Base-by-base conservation (phyloP, 2,113 vertebrate species). In the Psittacula cyanocephala region DNA sequence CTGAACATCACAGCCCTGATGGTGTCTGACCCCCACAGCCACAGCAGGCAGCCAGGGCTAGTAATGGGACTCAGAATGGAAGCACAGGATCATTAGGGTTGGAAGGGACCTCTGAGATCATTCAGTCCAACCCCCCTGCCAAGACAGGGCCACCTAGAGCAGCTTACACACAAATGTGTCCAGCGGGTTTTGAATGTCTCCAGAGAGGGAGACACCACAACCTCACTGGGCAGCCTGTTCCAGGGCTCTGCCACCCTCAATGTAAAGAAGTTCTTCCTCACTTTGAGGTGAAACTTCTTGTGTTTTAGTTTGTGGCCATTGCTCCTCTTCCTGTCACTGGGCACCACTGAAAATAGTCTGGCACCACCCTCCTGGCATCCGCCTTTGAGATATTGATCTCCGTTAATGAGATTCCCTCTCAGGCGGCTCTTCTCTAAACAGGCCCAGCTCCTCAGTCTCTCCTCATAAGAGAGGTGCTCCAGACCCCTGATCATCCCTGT, bases 321-420 rank as follows among this genome's bases (percentile, higher is more conserved):
- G 55, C 33, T 59, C 33, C 55, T 59, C 33, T 3, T 17, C 7
- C 31, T 18, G 71, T 6, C 20, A 0, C 57, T 3, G 64, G 1
- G 10, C 57, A 11, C 43, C 37, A 4, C 5, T 1, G 59, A 17
- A 49, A 20, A 0, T 15, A 23, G 57, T 15, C 57, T 59, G 57
- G 13, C 22, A n/a, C 9, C 22, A 15, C n/a, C 20, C 55, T 57
- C 55, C 13, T 23, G 57, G 33, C 33, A 10, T 22, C 9, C 1
- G 2, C 20, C 33, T 59, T 35, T n/a, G 57, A n/a, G 57, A n/a
- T 14, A 15, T 15, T 35, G 33, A 35, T n/a, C 13, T 59, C 20
- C 33, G 9, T 35, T 59, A 35, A 35, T 59, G 69, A 31, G 49
- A 16, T 31, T 19, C 39, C 35, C 49, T 18, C 43, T 50, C 65